Percentiles rank a stretch among this genome's conserved stretches.
phyloP scores from a whole-genome alignment of 92 coral and sea anemone species.

The Heteractis magnifica region DNA sequence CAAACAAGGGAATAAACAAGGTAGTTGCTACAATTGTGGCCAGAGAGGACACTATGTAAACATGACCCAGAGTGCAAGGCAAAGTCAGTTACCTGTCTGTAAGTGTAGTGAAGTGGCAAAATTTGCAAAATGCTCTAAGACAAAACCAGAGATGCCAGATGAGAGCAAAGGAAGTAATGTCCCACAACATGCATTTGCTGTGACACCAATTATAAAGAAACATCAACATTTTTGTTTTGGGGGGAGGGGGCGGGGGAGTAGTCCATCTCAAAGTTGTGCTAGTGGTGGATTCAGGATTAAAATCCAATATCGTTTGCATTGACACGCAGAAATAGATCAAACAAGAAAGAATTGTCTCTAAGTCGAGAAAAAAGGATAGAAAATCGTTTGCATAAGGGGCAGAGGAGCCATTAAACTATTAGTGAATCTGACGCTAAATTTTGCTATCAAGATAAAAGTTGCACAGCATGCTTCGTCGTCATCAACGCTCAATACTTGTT shows the following conservation, averaged over 20 bases:
- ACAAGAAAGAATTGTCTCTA: conserved; percentile 36
- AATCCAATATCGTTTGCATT: conserved; percentile 37
- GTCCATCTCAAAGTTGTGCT: conserved; percentile 27
- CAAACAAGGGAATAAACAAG: neutral
- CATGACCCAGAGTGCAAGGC: neutral
- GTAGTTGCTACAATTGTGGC: neutral
- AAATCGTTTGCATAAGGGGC: conserved; percentile 38
- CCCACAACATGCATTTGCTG: neutral
- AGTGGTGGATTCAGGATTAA: conserved; percentile 46
- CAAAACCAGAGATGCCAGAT: neutral
- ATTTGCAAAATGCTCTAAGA: neutral
- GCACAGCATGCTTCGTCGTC: conserved; percentile 43
- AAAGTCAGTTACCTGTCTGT: neutral
- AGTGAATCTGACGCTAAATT: conserved; percentile 34
- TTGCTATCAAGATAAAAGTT: neutral
- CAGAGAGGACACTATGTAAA: neutral
- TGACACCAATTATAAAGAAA: neutral
- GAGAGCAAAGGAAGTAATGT: neutral
- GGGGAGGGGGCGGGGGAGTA: conserved; percentile 21
- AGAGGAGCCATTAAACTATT: conserved; percentile 29
- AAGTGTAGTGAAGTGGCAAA: neutral
- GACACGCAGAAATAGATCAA: conserved; percentile 40
- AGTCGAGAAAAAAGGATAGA: conserved; percentile 31
- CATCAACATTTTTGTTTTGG: conserved; percentile 25
- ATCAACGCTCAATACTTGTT: neutral